Evolutionary conservation across 2,888 invertebrate species (phyloP).

Genomic region (Drosophila limbata): DNA sequence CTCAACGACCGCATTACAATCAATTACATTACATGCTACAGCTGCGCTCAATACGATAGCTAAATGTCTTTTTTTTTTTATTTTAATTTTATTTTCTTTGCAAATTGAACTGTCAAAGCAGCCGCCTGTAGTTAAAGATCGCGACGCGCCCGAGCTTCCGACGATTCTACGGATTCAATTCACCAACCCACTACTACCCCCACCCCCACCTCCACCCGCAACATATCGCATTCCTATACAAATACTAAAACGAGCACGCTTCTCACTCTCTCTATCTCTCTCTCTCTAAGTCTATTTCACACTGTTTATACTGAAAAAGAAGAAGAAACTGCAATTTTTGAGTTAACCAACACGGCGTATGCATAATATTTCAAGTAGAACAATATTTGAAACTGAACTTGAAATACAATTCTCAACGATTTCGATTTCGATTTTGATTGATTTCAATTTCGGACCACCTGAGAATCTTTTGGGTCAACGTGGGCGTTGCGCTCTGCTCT

Average conservation of each 20-base stretch:
- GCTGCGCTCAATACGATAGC: constrained; percentile 23
- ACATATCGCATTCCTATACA: constrained; percentile 24
- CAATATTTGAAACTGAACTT: constrained; percentile 12
- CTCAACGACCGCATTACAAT: constrained; percentile 46
- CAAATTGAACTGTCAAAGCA: constrained; percentile 37
- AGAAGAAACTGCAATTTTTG: not conserved
- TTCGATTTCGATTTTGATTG: not conserved
- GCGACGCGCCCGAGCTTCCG: constrained; percentile 24
- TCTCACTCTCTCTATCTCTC: not conserved
- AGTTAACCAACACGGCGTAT: constrained; percentile 27
- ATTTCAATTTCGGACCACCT: constrained; percentile 24
- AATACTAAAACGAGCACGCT: constrained; percentile 14
- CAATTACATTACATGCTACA: constrained; percentile 33
- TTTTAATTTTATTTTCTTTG: not conserved
- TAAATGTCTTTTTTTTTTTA: constrained; percentile 6
- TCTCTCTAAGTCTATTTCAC: constrained; percentile 3
- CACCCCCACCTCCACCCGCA: not conserved
- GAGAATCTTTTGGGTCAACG: constrained; percentile 27
- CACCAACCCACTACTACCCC: not conserved
- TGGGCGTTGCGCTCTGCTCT: constrained; percentile 46
- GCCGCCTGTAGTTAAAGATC: constrained; percentile 20
- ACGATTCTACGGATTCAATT: constrained; percentile 6
- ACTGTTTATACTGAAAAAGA: constrained; percentile 19
- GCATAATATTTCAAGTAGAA: constrained; percentile 19
- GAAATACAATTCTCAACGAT: constrained; percentile 10